Conservation (phyloP, 2,797 vertebrate species). For the Clarias platycephalus region DNA sequence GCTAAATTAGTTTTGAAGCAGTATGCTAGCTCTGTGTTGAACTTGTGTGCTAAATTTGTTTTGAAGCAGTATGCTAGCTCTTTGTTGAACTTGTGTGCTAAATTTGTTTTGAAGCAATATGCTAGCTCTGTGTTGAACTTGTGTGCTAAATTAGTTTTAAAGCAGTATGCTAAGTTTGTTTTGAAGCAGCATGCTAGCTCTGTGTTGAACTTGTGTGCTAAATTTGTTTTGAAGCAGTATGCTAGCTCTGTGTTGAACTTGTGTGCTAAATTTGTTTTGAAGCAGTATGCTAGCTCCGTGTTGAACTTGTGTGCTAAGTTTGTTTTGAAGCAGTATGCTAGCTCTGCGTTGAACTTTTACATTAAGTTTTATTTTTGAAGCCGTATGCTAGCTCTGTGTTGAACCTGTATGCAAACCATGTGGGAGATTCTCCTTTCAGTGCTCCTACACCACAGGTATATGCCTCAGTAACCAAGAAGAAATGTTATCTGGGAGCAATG, state of each 20-base stretch:
- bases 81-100: background rate
- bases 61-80: background rate
- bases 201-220: background rate
- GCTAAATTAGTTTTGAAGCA: background rate
- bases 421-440: background rate
- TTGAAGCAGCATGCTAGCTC: background rate
- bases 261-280: background rate
- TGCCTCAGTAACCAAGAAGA: slow-evolving; percentile 8
- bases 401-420: background rate
- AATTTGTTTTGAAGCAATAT: background rate
- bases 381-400: background rate
- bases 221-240: background rate
- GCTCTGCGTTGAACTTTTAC: no score
- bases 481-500: slow-evolving; percentile 74
- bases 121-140: background rate
- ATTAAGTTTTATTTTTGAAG: background rate
- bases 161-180: background rate
- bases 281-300: background rate
- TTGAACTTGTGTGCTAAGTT: background rate
- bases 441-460: background rate
- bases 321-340: background rate
- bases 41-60: background rate
- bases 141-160: no score
- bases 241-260: background rate
- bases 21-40: background rate